Evolutionary conservation across 2,888 invertebrate genomes (phyloP).

Genomic region (Sesia bembeciformis): DNA sequence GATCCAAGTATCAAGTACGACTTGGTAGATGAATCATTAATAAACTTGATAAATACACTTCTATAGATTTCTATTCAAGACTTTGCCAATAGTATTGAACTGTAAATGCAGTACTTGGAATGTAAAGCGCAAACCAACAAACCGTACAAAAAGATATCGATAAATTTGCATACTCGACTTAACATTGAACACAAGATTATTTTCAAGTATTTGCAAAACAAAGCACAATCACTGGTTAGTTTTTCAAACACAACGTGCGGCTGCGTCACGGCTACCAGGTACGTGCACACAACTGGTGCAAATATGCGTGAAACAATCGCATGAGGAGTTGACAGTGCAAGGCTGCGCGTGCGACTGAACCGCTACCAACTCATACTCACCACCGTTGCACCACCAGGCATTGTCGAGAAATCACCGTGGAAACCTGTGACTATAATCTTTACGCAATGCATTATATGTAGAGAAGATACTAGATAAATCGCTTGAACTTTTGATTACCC

Average conservation of each 20-base stretch:
- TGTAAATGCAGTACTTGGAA: no score
- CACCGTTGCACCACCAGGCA: slow-evolving; percentile 64
- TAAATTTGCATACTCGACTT: no score
- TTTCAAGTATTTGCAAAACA: no score
- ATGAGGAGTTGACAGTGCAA: slow-evolving; percentile 50
- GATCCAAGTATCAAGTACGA: no score
- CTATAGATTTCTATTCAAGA: no score
- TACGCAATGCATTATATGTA: slow-evolving; percentile 63
- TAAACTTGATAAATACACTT: no score
- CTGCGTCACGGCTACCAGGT: neutral
- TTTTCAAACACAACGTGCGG: neutral
- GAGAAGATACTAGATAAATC: slow-evolving; percentile 53
- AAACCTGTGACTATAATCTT: slow-evolving; percentile 48
- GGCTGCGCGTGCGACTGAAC: slow-evolving; percentile 56
- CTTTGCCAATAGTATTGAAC: no score
- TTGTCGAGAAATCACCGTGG: slow-evolving; percentile 64
- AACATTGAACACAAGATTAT: no score
- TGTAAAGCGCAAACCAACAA: no score
- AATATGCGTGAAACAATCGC: slow-evolving; percentile 29
- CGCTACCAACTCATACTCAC: slow-evolving; percentile 32
- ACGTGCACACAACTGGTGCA: slow-evolving; percentile 10
- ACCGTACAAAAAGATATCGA: no score
- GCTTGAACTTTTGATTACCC: slow-evolving; percentile 34
- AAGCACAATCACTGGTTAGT: neutral
- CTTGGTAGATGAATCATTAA: no score